Base-by-base conservation (phyloP, 2,888 invertebrate genomes). In the Scrobipalpa costella region DNA sequence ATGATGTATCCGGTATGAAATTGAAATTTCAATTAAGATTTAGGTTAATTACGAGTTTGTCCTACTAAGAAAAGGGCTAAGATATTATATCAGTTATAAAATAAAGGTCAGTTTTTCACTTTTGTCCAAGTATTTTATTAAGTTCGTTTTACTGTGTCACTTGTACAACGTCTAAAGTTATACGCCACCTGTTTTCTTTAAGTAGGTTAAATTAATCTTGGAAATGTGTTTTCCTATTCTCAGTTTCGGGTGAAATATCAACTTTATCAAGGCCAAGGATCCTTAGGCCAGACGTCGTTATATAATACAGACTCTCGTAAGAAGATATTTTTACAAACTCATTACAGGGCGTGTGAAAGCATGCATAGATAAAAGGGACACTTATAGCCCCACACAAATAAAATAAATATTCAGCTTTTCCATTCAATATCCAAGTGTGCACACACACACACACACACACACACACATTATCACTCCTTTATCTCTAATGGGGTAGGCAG, bases 171-270 rank as follows among this genome's bases (percentile, higher is more conserved):
- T n/a, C n/a, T n/a, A n/a, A n/a, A 5, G 7, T 27, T 17, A 33
- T 27, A 13, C 33, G n/a, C n/a, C 52, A 52, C 52, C 52, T 52
- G 52, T 27, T 52, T n/a, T 27, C 8, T n/a, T 5, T 2, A 55
- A 55, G 55, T 55, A 15, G 34, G 55, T 55, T 55, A 15, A 55
- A 34, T 55, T 55, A 55, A 34, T 27, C 33, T 34, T 34, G 33
- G 15, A 27, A 52, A 27, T 52, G 13, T 27, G 27, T 49, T 17
- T 2, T 19, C 7, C 19, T 49, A 9, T 15, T 15, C 44, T n/a
- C 44, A 11, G 36, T 11, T 7, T 36, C 7, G n/a, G 44, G 44
- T 44, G 6, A 44, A 44, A 15, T 44, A 15, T 44, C 44, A 44
- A 49, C 49, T 49, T 49, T 49, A 19, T 19, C 49, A 49, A 21